phyloP scores from a whole-genome alignment of 2,888 invertebrate genomes.

The Agrypnus murinus region DNA sequence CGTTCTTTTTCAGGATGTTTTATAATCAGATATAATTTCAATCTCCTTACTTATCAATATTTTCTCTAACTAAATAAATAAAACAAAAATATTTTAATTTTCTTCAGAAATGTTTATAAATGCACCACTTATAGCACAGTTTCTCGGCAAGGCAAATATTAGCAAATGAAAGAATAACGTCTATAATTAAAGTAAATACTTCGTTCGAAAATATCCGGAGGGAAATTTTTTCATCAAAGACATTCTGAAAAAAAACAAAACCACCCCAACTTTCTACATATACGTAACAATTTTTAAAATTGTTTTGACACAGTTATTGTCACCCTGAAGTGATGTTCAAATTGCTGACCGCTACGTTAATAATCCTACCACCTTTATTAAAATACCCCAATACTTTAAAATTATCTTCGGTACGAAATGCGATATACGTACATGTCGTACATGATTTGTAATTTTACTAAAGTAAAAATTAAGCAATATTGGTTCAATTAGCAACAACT shows the following conservation, averaged over 20 bases:
- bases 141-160: no score
- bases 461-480: constrained; percentile 14
- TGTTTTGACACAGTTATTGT: constrained; percentile 49
- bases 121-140: no score
- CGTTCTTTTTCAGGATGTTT: constrained; percentile 21
- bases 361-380: constrained; percentile 25
- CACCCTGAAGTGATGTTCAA: constrained; percentile 47
- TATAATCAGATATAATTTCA: constrained; percentile 7
- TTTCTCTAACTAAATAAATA: no score
- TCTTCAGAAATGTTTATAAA: no score
- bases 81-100: no score
- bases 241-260: constrained; percentile 10
- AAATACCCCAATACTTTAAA: constrained; percentile 35
- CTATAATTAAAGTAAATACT: constrained; percentile 29
- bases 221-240: constrained; percentile 7
- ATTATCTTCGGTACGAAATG: no score
- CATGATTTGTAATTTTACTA: constrained; percentile 13
- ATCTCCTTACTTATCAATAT: no score
- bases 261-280: constrained; percentile 33
- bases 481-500: constrained; percentile 2
- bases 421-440: no score
- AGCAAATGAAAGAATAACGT: no score
- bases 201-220: constrained; percentile 6
- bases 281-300: constrained; percentile 43
- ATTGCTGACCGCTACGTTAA: constrained; percentile 43